These are phyloP conservation scores for Tetragonula clypearis DNA, from an alignment of 1,140 invertebrate species.

Conservation along the genomic window DNA sequence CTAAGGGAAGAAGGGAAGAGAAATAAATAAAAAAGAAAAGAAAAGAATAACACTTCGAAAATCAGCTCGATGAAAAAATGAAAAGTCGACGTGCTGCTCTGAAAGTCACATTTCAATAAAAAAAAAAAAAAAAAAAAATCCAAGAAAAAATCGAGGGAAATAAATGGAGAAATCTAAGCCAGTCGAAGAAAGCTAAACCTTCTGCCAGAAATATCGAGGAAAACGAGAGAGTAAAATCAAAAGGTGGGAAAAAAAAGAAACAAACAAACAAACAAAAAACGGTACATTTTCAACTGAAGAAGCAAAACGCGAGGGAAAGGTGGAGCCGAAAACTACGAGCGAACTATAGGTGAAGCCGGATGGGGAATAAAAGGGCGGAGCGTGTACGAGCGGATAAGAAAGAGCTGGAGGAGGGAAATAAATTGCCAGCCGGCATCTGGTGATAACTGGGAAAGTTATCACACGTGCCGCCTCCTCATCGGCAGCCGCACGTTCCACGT, in stretches of 20 bases:
- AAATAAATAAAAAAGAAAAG: too few species aligned
- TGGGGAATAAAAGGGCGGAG: background rate
- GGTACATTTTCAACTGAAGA: too few species aligned
- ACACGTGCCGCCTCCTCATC: conserved; percentile 53
- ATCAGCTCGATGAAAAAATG: too few species aligned
- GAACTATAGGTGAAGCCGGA: background rate
- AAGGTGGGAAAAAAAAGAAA: too few species aligned
- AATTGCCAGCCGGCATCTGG: conserved; percentile 65
- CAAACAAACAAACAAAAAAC: background rate
- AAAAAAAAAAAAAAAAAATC: too few species aligned
- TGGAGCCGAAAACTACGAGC: background rate
- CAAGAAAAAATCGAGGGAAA: too few species aligned
- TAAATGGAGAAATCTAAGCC: too few species aligned
- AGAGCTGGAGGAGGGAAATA: conserved; percentile 54
- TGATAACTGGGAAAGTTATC: conserved; percentile 69
- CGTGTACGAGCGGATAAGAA: background rate
- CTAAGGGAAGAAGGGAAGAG: too few species aligned
- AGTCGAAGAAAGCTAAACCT: too few species aligned
- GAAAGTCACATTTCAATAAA: too few species aligned
- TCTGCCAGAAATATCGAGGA: background rate
- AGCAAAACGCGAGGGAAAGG: background rate
- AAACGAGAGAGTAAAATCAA: background rate
- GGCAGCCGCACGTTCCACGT: conserved; percentile 53
- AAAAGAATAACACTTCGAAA: too few species aligned
- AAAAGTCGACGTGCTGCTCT: too few species aligned